These are phyloP conservation scores for Psittacula cyanocephala DNA, from an alignment of 2,113 vertebrate species.

Conservation along the genomic window DNA sequence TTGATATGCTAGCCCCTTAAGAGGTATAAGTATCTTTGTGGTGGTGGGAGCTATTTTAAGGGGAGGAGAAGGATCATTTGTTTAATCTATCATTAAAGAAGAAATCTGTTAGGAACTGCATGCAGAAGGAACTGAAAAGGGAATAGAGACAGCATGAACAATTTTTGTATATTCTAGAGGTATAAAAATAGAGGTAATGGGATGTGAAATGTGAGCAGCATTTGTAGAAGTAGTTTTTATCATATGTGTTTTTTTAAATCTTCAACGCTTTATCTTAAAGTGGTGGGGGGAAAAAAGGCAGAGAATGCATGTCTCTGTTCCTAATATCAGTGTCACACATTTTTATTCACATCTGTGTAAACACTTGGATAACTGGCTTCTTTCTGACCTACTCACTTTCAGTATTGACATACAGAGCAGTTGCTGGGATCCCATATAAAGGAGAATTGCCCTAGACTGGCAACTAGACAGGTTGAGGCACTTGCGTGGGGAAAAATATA, in stretches of 20 bases:
- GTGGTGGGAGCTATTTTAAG: background rate
- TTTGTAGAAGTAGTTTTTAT: background rate
- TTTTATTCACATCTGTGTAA: conserved; percentile 52
- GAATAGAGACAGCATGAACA: background rate
- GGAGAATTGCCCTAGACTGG: background rate
- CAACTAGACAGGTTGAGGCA: background rate
- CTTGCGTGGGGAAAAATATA: background rate
- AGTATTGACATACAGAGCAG: background rate
- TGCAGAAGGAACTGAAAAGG: background rate
- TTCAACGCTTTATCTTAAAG: background rate
- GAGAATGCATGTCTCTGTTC: conserved; percentile 8
- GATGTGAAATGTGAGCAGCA: background rate
- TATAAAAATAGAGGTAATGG: background rate
- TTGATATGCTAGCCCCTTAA: background rate
- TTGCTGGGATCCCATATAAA: background rate
- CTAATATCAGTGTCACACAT: background rate
- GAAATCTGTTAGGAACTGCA: background rate
- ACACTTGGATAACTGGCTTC: background rate
- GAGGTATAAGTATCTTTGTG: background rate
- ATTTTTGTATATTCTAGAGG: background rate
- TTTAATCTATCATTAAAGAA: background rate
- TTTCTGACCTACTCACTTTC: background rate
- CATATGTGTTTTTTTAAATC: background rate
- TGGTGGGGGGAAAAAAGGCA: background rate
- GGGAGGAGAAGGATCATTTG: background rate